phyloP scores from a whole-genome alignment of 2,888 invertebrate species.

The Dynastes tityus region DNA sequence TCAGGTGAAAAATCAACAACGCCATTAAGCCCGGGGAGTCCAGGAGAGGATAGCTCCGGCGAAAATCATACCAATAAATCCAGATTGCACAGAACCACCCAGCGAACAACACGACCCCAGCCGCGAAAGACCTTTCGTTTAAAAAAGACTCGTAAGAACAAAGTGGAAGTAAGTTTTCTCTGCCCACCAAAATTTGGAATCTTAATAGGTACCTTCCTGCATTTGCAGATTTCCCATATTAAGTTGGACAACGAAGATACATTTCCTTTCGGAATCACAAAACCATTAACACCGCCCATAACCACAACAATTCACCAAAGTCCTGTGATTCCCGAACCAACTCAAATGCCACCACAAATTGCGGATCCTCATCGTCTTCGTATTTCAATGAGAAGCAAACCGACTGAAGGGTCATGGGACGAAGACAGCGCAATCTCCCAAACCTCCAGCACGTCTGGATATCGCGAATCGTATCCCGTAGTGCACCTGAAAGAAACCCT shows the following conservation, averaged over 20 bases:
- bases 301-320: constrained; percentile 54
- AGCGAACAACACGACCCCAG: constrained; percentile 77
- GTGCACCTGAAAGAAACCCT: constrained; percentile 68
- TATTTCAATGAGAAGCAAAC: constrained; percentile 65
- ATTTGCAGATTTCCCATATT: constrained; percentile 70
- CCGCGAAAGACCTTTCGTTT: constrained; percentile 90
- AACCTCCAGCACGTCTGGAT: constrained; percentile 90
- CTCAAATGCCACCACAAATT: constrained; percentile 59
- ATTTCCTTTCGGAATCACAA: constrained; percentile 34
- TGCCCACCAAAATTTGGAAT: no score
- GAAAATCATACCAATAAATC: constrained; percentile 76
- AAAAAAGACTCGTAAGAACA: constrained; percentile 82
- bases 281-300: constrained; percentile 54
- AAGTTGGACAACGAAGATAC: constrained; percentile 69
- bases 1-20: constrained; percentile 84
- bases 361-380: constrained; percentile 66
- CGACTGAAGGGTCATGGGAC: constrained; percentile 84
- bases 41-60: constrained; percentile 79
- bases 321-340: constrained; percentile 58
- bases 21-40: constrained; percentile 83
- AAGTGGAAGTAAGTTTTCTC: constrained; percentile 76
- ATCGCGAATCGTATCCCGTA: constrained; percentile 77
- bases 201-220: background rate
- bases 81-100: constrained; percentile 91
- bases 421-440: constrained; percentile 83